Percentiles rank a stretch among this genome's conserved stretches.
Evolutionary conservation across 2,113 vertebrate genomes (phyloP).

Genomic region (Elaphurus davidianus): DNA sequence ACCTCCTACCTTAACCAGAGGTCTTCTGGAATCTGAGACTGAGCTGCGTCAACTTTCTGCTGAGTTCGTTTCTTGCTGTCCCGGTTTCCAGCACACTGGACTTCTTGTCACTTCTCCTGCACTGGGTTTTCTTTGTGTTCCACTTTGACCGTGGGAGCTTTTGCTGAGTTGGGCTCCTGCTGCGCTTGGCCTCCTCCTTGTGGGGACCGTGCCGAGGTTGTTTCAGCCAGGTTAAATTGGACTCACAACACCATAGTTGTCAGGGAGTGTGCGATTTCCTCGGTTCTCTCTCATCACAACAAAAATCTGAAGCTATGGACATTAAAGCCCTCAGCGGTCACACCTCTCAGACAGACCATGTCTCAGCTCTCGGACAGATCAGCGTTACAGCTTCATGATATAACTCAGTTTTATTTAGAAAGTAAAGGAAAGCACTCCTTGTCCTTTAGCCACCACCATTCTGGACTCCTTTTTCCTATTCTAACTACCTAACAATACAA

Average conservation of each 20-base stretch:
- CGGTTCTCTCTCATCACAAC: neutral
- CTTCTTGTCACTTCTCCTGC: neutral
- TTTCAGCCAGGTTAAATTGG: neutral
- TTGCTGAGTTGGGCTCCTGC: neutral
- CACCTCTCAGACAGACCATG: neutral
- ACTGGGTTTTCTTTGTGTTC: neutral
- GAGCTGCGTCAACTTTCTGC: neutral
- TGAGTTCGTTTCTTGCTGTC: neutral
- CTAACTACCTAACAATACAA: neutral
- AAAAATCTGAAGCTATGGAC: neutral
- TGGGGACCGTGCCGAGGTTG: neutral
- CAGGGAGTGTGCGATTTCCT: neutral
- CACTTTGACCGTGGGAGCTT: rapidly evolving
- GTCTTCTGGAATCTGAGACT: neutral
- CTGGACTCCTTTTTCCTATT: neutral
- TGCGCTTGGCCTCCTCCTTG: neutral
- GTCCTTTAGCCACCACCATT: neutral
- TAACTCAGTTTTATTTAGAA: neutral
- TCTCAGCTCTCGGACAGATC: neutral
- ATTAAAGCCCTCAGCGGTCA: neutral
- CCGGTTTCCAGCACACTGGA: neutral
- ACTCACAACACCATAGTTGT: neutral
- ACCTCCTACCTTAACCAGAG: neutral
- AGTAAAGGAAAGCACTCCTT: neutral
- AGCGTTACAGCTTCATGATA: neutral